Evolutionary conservation across 2,888 invertebrate species (phyloP).

Genomic region (Pachycephus smyrnensis): DNA sequence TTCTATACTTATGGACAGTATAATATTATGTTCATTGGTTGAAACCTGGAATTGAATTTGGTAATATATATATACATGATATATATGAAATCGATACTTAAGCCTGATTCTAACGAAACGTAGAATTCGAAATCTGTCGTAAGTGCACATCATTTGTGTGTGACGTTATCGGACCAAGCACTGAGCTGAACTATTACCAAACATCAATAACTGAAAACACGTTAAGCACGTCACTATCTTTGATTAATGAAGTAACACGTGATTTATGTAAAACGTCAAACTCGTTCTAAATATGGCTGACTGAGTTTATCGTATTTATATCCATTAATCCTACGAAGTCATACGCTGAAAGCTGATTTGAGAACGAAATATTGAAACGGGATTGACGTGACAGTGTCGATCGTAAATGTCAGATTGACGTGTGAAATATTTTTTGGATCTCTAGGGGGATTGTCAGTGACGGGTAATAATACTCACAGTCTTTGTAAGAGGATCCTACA

Average conservation of each 20-base stretch:
- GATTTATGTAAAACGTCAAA: conserved; percentile 14
- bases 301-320: not conserved
- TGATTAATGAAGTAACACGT: conserved; percentile 28
- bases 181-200: conserved; percentile 16
- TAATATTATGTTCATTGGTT: not conserved
- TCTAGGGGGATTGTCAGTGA: not conserved
- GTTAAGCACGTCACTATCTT: conserved; percentile 15
- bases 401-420: conserved; percentile 2
- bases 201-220: conserved; percentile 4
- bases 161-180: not conserved
- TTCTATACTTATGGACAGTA: not conserved
- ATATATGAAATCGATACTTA: not conserved
- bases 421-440: not conserved
- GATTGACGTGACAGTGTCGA: conserved; percentile 6
- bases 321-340: conserved; percentile 12
- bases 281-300: not conserved
- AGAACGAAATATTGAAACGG: conserved; percentile 9
- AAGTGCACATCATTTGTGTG: not conserved
- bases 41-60: not conserved
- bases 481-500: not conserved
- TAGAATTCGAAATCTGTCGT: not conserved
- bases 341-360: conserved; percentile 10
- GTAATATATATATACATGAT: not conserved
- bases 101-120: not conserved
- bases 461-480: not conserved